Percentiles rank a stretch among this genome's conserved stretches.
Conservation (phyloP, 1,140 invertebrate species). For the Ceratina japonica region DNA sequence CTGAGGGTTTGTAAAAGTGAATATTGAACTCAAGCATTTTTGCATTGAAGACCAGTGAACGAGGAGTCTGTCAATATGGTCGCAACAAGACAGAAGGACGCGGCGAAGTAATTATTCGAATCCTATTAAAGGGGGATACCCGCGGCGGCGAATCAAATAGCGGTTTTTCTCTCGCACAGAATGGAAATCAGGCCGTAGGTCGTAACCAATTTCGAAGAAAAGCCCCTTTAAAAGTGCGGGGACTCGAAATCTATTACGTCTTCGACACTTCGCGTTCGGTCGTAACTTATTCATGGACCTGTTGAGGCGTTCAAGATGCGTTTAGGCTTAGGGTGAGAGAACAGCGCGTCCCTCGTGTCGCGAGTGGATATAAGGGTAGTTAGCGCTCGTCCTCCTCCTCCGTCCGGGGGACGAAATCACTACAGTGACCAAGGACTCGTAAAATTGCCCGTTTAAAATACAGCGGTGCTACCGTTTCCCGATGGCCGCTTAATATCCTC, state of each 20-base stretch:
- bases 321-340: constrained; percentile 72
- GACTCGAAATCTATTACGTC: constrained; percentile 72
- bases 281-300: constrained; percentile 80
- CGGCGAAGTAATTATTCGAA: too few species aligned
- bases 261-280: constrained; percentile 62
- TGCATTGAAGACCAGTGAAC: too few species aligned
- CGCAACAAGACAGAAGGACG: too few species aligned
- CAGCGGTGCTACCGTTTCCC: constrained; percentile 50
- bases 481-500: constrained; percentile 24
- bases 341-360: constrained; percentile 52
- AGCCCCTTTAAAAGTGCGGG: constrained; percentile 44
- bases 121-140: too few species aligned
- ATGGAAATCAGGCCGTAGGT: constrained; percentile 34
- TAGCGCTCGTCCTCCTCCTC: constrained; percentile 66
- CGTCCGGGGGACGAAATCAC: constrained; percentile 73
- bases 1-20: too few species aligned
- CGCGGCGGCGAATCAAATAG: constrained; percentile 5
- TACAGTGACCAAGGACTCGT: constrained; percentile 74
- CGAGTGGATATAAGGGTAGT: constrained; percentile 74
- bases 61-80: too few species aligned
- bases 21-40: too few species aligned
- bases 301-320: constrained; percentile 78
- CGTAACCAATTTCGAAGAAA: constrained; percentile 53
- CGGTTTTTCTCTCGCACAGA: background rate
- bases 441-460: constrained; percentile 79